A percentile compares a stretch with the other conserved stretches of the same genome.
phyloP scores from a whole-genome alignment of 2,888 invertebrate genomes.

The Diplolepis rosae region DNA sequence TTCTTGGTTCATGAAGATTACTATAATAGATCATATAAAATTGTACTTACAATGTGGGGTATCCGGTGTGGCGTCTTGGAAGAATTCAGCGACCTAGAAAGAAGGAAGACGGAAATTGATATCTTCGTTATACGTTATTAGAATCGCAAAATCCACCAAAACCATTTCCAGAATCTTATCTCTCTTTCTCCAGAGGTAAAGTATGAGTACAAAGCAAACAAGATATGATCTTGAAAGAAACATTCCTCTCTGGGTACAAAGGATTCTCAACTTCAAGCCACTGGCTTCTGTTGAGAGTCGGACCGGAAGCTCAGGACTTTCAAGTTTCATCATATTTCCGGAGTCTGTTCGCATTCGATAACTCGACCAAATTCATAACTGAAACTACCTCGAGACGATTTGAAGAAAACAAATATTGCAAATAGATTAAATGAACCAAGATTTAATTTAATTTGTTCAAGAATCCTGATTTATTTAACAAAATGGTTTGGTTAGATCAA shows the following conservation, averaged over 20 bases:
- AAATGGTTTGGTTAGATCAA: no score
- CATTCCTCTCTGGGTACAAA: neutral
- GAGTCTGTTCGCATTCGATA: conserved; percentile 3
- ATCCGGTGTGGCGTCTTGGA: conserved; percentile 30
- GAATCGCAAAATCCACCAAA: neutral
- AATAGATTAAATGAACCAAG: neutral
- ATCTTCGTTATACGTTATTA: conserved; percentile 9
- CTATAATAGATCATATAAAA: conserved; percentile 17
- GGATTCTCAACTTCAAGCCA: neutral
- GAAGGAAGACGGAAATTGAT: conserved; percentile 6
- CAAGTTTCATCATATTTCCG: conserved; percentile 12
- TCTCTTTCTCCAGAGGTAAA: neutral
- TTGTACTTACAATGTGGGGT: conserved; percentile 20
- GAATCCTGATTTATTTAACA: no score
- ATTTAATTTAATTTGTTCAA: no score
- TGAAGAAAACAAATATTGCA: neutral
- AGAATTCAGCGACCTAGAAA: conserved; percentile 21
- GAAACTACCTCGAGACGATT: neutral
- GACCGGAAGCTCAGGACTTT: neutral
- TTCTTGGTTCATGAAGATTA: neutral
- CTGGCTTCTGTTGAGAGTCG: neutral
- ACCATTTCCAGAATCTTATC: neutral
- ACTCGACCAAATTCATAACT: conserved; percentile 1
- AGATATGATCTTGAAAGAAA: neutral
- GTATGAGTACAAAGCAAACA: neutral